Evolutionary conservation across 2,113 vertebrate species (phyloP).

Genomic region (Peromyscus maniculatus): DNA sequence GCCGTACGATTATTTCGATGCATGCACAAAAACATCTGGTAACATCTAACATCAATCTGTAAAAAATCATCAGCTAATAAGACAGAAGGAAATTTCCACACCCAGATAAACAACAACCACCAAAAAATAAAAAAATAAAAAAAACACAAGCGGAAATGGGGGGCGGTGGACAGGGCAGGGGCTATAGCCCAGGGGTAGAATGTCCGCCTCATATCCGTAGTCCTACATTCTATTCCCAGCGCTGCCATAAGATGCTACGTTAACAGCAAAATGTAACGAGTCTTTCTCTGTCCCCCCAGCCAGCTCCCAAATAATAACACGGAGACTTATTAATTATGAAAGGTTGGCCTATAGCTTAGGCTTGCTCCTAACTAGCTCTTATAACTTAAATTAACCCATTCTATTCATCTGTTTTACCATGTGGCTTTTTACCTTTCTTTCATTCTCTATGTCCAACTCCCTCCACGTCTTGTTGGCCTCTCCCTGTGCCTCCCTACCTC

Average conservation of each 20-base stretch:
- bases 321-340: neutral
- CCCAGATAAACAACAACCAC: neutral
- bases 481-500: too few species aligned
- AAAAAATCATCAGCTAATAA: conserved; percentile 19
- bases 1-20: neutral
- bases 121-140: neutral
- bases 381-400: neutral
- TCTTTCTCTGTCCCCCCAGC: neutral
- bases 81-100: neutral
- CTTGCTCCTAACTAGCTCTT: neutral
- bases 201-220: neutral
- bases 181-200: neutral
- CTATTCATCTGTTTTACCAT: neutral
- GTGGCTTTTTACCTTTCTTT: neutral
- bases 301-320: neutral
- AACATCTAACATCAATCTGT: neutral
- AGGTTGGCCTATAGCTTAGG: neutral
- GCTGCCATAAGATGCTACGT: neutral
- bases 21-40: neutral
- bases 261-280: neutral
- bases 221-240: neutral
- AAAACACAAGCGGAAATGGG: too few species aligned
- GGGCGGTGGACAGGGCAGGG: neutral
- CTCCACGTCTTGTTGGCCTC: neutral
- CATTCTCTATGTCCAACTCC: neutral